Evolutionary conservation across 2,113 vertebrate species (phyloP), one percentile per base, ranked within the genome.

Genomic region (Notothenia coriiceps): DNA sequence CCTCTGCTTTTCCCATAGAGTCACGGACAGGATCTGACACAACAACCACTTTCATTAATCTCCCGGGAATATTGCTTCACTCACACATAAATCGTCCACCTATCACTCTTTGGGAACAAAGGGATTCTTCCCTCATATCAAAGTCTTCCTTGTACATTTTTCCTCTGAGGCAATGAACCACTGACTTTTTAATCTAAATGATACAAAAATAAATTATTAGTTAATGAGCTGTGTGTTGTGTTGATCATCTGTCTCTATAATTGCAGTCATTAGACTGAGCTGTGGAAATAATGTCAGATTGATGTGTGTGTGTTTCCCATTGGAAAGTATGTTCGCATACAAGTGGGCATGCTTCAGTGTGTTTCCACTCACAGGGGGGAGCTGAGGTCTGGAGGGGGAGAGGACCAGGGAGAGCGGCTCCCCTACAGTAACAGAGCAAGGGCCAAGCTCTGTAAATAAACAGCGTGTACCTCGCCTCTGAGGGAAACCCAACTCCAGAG

Each of bases 121-220:
- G 69, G 66, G 63, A 75, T 47, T 46, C 59, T 46, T 73, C 67
- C 61, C 54, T 77, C 40, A 55, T 82, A 86, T 88, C 83, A 78
- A 83, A 79, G 87, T 91, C 83, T 91, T 89, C 80, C 88, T 80
- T 92, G 91, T 93, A 93, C 84, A 92, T 92, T 88, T 87, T 52
- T 91, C 77, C 88, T 90, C 86, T 70, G 87, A 93, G 89, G 90
- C 93, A 88, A 93, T 80, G 87, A 92, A 94, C 91, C 93, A 93
- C 94, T 93, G 92, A 94, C 91, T 91, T 94, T 94, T 94, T 92
- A 90, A 93, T 94, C 92, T 93, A 92, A 94, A 90, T 90, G 92
- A 90, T 88, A 89, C 88, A 93, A 83, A 93, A 94, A 94, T 94
- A 94, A 94, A 94, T 94, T 94, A 94, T 94, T 93, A 94, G 94